These are phyloP conservation scores for Ichneumoninae sp. DNA, from an alignment of 2,888 invertebrate genomes.

Conservation along the genomic window DNA sequence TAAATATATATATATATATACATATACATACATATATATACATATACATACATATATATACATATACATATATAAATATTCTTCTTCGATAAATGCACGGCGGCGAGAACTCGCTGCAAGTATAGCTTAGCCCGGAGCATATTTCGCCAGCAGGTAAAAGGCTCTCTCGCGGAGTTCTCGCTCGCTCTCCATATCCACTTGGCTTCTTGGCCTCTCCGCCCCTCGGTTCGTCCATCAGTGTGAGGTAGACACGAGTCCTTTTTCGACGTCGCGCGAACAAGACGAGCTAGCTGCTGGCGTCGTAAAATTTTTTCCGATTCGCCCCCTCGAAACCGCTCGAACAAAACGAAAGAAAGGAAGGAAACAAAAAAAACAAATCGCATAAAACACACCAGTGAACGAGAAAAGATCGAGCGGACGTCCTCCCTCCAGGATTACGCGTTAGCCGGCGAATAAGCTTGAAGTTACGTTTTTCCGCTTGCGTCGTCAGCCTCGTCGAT, in stretches of 20 bases:
- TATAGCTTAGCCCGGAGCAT: conserved; percentile 25
- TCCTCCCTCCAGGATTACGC: conserved; percentile 17
- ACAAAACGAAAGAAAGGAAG: background rate
- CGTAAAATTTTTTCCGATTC: conserved; percentile 50
- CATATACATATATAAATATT: conserved; percentile 13
- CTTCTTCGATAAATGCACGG: conserved; percentile 33
- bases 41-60: background rate
- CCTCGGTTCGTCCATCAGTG: conserved; percentile 14
- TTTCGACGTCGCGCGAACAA: conserved; percentile 13
- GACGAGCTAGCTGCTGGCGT: conserved; percentile 28
- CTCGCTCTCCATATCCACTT: conserved; percentile 30
- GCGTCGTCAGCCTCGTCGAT: conserved; percentile 11
- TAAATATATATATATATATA: background rate
- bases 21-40: background rate
- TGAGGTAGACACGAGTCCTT: conserved; percentile 5
- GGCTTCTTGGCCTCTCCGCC: conserved; percentile 20
- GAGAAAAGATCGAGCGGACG: conserved; percentile 19
- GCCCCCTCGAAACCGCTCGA: conserved; percentile 43
- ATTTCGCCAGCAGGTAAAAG: conserved; percentile 49
- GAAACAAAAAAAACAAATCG: background rate
- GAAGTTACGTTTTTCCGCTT: conserved; percentile 32
- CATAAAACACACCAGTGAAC: conserved; percentile 11
- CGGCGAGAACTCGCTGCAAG: conserved; percentile 19
- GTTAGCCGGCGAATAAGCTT: conserved; percentile 5
- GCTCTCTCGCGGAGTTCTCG: conserved; percentile 4